These are phyloP conservation scores for Melanostoma scalare DNA, from an alignment of 2,888 invertebrate genomes.

Conservation along the genomic window DNA sequence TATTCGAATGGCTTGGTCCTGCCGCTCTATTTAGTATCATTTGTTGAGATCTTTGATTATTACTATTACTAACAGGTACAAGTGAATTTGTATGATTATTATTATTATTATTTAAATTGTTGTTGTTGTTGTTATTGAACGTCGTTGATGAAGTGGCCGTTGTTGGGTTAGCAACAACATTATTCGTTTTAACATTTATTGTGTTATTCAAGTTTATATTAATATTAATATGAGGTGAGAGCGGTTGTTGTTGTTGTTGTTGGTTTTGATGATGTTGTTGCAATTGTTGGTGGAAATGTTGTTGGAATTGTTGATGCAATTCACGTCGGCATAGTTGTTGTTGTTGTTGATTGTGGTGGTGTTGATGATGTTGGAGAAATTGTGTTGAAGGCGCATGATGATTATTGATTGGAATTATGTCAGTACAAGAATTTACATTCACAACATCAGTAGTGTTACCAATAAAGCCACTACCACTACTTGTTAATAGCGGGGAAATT, in stretches of 20 bases:
- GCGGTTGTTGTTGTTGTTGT: constrained; percentile 71
- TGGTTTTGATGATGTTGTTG: constrained; percentile 53
- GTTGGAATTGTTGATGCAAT: constrained; percentile 75
- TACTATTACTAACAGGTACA: constrained; percentile 74
- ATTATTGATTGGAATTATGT: constrained; percentile 79
- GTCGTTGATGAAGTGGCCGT: constrained; percentile 54
- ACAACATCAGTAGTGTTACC: constrained; percentile 81
- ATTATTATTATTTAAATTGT: constrained; percentile 64
- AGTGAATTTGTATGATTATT: constrained; percentile 72
- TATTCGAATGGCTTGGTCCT: constrained; percentile 75
- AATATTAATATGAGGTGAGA: constrained; percentile 71
- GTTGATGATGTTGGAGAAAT: constrained; percentile 71
- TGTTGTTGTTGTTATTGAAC: constrained; percentile 59
- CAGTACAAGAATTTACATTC: constrained; percentile 82
- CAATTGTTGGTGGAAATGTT: constrained; percentile 62
- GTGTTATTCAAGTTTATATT: constrained; percentile 70
- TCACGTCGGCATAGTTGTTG: constrained; percentile 70
- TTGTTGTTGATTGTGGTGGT: constrained; percentile 36
- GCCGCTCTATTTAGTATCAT: constrained; percentile 75
- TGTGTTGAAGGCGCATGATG: constrained; percentile 74
- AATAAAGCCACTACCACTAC: constrained; percentile 75
- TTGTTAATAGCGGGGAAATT: constrained; percentile 79
- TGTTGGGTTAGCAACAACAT: constrained; percentile 63
- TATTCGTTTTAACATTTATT: constrained; percentile 66
- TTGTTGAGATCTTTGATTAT: constrained; percentile 77